A percentile compares a stretch with the other conserved stretches of the same genome.
phyloP scores from a whole-genome alignment of 2,888 invertebrate genomes.

The Acanthosepion lycidas region DNA sequence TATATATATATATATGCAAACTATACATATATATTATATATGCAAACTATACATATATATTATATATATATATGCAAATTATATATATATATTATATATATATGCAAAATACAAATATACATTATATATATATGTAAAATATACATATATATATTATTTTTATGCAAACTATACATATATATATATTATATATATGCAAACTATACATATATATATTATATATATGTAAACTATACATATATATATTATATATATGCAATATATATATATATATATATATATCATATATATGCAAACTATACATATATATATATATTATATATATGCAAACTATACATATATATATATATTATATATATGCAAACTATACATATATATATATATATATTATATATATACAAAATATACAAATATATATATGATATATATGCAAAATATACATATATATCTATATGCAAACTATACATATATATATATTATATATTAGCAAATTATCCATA shows the following conservation, averaged over 20 bases:
- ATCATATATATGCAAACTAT: too few relatives aligned
- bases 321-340: background rate
- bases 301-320: background rate
- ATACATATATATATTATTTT: background rate
- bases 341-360: too few relatives aligned
- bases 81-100: background rate
- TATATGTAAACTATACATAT: too few relatives aligned
- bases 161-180: too few relatives aligned
- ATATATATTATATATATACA: too few relatives aligned
- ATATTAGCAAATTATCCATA: too few relatives aligned
- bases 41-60: too few relatives aligned
- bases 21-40: background rate
- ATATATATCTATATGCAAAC: background rate
- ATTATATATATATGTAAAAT: background rate
- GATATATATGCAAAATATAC: background rate
- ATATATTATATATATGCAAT: background rate
- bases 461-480: background rate
- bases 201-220: background rate
- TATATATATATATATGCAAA: background rate
- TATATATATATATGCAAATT: background rate
- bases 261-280: background rate
- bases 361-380: too few relatives aligned
- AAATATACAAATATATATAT: background rate
- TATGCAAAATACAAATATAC: too few relatives aligned
- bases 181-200: background rate